phyloP scores from a whole-genome alignment of 2,797 vertebrate species.

The Platyrinchus mystaceus region DNA sequence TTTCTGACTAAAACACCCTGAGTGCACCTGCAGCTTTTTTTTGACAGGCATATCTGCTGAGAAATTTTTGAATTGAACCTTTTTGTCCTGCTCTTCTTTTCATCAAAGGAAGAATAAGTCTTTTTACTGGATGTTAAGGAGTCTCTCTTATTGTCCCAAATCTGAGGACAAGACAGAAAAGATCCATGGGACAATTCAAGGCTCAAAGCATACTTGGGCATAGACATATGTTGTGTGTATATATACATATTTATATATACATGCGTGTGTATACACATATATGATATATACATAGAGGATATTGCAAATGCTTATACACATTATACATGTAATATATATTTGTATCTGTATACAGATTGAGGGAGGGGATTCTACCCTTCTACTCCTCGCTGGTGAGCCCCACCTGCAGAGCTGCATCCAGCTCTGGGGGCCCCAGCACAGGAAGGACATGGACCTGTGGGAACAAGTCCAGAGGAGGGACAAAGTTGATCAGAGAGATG shows the following conservation, averaged over 20 bases:
- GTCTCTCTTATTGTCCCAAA: background rate
- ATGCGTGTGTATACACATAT: background rate
- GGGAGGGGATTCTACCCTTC: background rate
- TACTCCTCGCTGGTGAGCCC: background rate
- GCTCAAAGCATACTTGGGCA: background rate
- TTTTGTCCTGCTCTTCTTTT: background rate
- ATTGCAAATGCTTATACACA: background rate
- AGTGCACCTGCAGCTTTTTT: background rate
- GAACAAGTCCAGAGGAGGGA: background rate
- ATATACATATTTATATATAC: background rate
- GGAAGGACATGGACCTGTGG: background rate
- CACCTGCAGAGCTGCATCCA: background rate
- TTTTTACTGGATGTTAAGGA: background rate
- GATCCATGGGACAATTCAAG: background rate
- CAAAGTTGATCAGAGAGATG: background rate
- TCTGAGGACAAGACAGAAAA: background rate
- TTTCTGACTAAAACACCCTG: background rate
- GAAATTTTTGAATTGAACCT: background rate
- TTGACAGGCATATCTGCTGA: background rate
- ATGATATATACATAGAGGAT: background rate
- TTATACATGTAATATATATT: background rate
- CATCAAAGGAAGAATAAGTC: background rate
- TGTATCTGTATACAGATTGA: background rate
- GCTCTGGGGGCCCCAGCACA: background rate
- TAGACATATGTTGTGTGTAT: background rate